Conservation (phyloP, 92 coral and sea anemone species). For the Parazoanthus atlanticus region DNA sequence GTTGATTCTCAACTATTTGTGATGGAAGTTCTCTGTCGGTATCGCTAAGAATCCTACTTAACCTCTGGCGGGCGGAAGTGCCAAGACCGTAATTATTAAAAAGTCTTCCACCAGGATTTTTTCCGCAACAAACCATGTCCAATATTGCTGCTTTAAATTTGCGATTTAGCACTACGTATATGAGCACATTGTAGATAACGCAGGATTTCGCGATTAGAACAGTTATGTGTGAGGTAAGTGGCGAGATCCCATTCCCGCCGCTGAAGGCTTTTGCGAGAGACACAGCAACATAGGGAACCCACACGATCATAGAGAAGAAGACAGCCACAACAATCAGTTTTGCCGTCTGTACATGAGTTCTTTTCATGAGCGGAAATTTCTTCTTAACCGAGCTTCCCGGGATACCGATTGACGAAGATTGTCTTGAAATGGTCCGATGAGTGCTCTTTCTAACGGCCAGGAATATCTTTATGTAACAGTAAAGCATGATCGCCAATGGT, state of each 20-base stretch:
- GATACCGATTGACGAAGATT: slow-evolving; percentile 45
- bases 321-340: slow-evolving; percentile 88
- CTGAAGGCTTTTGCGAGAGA: slow-evolving; percentile 78
- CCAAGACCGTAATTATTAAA: background rate
- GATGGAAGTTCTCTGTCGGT: slow-evolving; percentile 68
- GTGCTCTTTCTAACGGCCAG: slow-evolving; percentile 82
- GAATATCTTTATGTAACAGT: slow-evolving; percentile 85
- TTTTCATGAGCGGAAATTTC: slow-evolving; percentile 60
- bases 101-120: slow-evolving; percentile 14
- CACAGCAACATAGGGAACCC: slow-evolving; percentile 87
- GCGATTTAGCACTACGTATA: slow-evolving; percentile 89
- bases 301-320: slow-evolving; percentile 88
- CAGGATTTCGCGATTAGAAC: slow-evolving; percentile 93
- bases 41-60: slow-evolving; percentile 74
- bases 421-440: slow-evolving; percentile 63
- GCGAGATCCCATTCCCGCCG: slow-evolving; percentile 59
- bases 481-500: slow-evolving; percentile 77
- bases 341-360: slow-evolving; percentile 94
- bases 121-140: slow-evolving; percentile 77
- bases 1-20: slow-evolving; percentile 50
- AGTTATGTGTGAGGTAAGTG: slow-evolving; percentile 80
- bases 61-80: slow-evolving; percentile 42
- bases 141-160: slow-evolving; percentile 87
- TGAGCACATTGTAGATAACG: slow-evolving; percentile 94
- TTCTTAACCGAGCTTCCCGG: slow-evolving; percentile 51